Base-by-base conservation (phyloP, 2,888 invertebrate genomes). In the Acanthococcus lagerstroemiae region DNA sequence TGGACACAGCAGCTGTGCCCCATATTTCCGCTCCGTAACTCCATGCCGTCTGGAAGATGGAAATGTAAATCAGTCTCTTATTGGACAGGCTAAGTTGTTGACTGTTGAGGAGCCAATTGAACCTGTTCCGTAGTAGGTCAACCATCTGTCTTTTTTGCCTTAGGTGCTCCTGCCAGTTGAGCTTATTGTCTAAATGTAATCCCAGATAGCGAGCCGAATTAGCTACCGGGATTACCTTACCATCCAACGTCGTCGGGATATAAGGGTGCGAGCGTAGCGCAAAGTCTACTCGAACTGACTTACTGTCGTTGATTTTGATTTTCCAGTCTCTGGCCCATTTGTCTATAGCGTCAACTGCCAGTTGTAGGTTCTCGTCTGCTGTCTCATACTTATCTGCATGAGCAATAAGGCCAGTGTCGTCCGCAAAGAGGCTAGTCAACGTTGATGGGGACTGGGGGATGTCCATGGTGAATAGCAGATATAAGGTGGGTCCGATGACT, bases 31-130 rank as follows among this genome's bases (percentile, higher is more conserved):
- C 45, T 15, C 66, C 57, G 37, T 66, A 55, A 4, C 50, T 50
- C 61, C 67, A 67, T 17, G 61, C 6, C 12, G 67, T 44, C 44
- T 21, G 52, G 12, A 67, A 21, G 52, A 66, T 44, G 7, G 21
- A 12, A 27, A 3, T 44, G 46, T 61, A 67, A n/a, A 63, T 19
- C 15, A 63, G 58, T 37, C 26, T 24, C 25, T 67, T 67, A 26
- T 67, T 63, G 22, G 9, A 48, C 7, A 57, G 21, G 7, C 46
- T 30, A n/a, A 66, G 48, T 19, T 27, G 3, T n/a, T 22, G 46
- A 22, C 19, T 22, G 12, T 15, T 48, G n/a, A 67, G 67, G 66
- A 68, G 46, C 37, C 37, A 37, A 3, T 1, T 37, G 37, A 15
- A 37, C 12, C n/a, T 37, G n/a, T 15, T n/a, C 12, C 37, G 37